A percentile compares a stretch with the other conserved stretches of the same genome.
Evolutionary conservation across 2,888 invertebrate genomes (phyloP).

Genomic region (Hermaeophaga mercurialis): DNA sequence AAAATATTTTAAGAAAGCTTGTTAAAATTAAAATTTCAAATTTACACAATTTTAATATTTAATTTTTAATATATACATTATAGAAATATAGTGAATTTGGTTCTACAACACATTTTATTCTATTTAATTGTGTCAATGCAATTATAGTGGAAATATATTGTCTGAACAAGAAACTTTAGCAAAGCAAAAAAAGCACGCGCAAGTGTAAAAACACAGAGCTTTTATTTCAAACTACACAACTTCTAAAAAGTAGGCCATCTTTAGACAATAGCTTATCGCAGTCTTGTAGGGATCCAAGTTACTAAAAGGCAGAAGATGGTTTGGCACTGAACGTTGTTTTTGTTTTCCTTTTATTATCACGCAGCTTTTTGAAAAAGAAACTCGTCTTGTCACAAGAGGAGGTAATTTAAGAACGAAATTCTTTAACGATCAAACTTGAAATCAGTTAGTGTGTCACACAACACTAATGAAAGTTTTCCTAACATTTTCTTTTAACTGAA

Average conservation of each 20-base stretch:
- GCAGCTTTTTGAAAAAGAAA: background rate
- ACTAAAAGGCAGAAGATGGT: constrained; percentile 15
- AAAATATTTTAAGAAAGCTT: too few relatives aligned
- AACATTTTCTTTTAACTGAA: too few relatives aligned
- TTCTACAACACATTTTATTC: too few relatives aligned
- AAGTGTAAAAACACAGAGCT: constrained; percentile 36
- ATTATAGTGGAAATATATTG: constrained; percentile 38
- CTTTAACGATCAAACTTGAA: too few relatives aligned
- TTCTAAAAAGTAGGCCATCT: constrained; percentile 32
- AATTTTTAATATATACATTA: too few relatives aligned
- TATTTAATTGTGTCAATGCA: constrained; percentile 21
- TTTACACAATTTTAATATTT: too few relatives aligned
- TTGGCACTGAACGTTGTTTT: constrained; percentile 14
- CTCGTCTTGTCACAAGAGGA: too few relatives aligned
- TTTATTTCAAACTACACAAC: constrained; percentile 31
- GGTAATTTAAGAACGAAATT: too few relatives aligned
- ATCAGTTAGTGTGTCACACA: too few relatives aligned
- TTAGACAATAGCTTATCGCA: constrained; percentile 36
- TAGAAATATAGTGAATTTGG: too few relatives aligned
- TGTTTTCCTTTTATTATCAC: constrained; percentile 15
- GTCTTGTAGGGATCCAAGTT: constrained; percentile 21
- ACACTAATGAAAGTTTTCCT: too few relatives aligned
- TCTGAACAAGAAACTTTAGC: constrained; percentile 41
- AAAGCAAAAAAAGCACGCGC: constrained; percentile 38
- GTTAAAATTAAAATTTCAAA: too few relatives aligned